Base-by-base conservation (phyloP, 2,888 invertebrate genomes). In the Glaucopsyche alexis region DNA sequence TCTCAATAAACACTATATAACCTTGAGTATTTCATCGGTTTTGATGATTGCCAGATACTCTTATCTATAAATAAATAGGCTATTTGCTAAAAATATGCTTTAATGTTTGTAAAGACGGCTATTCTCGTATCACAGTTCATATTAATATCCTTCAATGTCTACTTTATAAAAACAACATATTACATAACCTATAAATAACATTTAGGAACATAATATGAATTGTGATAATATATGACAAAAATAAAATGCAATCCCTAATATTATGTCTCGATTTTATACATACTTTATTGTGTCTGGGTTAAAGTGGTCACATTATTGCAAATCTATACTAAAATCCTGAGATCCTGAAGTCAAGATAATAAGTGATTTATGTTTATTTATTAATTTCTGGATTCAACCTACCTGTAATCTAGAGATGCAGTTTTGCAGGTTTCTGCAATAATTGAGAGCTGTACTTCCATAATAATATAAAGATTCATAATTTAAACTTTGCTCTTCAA, bases 1-100 rank as follows among this genome's bases (percentile, higher is more conserved):
- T 77, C 75, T 89, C 86, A 82, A 85, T 90, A 89, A 88, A 89
- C 87, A 88, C 87, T 82, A 87, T 82, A 85, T 87, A 90, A 89
- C 90, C 90, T 92, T 93, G 91, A 90, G 77, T 77, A 75, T 74
- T 72, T 47, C 45, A 49, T 69, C 49, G 14, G 49, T 13, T 69
- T 47, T 49, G 29, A 19, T 13, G 13, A 14, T 69, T 69, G 19
- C 29, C 6, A 14, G 69, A 69, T 69, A 69, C n/a, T 49, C 7
- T 3, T 67, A 49, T 47, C 19, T 11, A 14, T 19, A 2, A 19
- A 69, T 29, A 49, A 11, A 69, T 13, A 19, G 67, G 42, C 45
- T 49, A 49, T 29, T 14, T 60, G 29, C 29, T 60, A 60, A 38
- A 29, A 38, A 14, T 38, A 60, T 13, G 11, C 14, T 14, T 60